phyloP scores from a whole-genome alignment of 1,140 invertebrate species.

The Nymphalis io region DNA sequence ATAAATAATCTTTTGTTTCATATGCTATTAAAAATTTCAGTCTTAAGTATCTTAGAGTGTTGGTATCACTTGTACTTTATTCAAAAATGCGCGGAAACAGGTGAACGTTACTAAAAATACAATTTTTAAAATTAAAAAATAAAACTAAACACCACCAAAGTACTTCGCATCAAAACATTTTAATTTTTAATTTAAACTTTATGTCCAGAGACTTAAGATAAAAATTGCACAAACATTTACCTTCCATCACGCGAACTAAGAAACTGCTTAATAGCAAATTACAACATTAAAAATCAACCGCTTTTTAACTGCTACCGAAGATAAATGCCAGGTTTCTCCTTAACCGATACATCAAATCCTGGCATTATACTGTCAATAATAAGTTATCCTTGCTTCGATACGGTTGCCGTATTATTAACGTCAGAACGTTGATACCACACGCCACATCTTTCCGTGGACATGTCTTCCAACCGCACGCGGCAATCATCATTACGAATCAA shows the following conservation, averaged over 20 bases:
- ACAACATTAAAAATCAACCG: constrained; percentile 31
- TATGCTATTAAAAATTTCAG: too few relatives aligned
- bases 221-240: not conserved
- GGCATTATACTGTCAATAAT: constrained; percentile 65
- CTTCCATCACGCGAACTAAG: constrained; percentile 2
- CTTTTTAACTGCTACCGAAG: constrained; percentile 35
- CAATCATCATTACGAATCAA: constrained; percentile 73
- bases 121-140: not conserved
- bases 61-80: not conserved
- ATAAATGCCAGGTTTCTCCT: constrained; percentile 49
- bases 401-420: constrained; percentile 64
- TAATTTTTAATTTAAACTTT: not conserved
- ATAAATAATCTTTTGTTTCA: too few relatives aligned
- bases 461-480: constrained; percentile 59
- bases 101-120: not conserved
- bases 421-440: constrained; percentile 56
- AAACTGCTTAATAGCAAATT: constrained; percentile 27
- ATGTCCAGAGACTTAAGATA: not conserved
- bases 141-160: not conserved
- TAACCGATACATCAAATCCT: constrained; percentile 41
- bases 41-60: not conserved
- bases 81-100: constrained; percentile 3
- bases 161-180: not conserved
- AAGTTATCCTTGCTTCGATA: constrained; percentile 54
- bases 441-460: constrained; percentile 53